These are phyloP conservation scores for Antennarius striatus DNA, from an alignment of 2,113 vertebrate species.

Conservation along the genomic window DNA sequence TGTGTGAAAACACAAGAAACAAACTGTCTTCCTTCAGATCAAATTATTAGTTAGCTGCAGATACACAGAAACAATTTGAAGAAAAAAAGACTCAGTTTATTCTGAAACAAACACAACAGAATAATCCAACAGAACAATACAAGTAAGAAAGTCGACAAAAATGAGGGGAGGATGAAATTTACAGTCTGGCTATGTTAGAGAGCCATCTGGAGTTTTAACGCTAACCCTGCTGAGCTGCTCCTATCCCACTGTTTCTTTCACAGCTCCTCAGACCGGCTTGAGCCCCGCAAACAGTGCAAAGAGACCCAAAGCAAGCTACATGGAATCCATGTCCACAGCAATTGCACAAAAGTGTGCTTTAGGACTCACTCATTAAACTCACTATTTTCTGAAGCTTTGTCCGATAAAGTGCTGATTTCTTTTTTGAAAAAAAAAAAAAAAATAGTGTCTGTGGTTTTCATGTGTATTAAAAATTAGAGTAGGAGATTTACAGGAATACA, in stretches of 20 bases:
- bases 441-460: constrained; percentile 12
- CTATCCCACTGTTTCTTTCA: constrained; percentile 64
- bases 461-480: constrained; percentile 20
- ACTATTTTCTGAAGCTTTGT: constrained; percentile 23
- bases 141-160: constrained; percentile 31
- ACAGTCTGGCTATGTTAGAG: constrained; percentile 63
- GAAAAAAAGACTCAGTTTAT: constrained; percentile 2
- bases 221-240: constrained; percentile 64
- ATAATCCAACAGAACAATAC: constrained; percentile 2
- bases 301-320: constrained; percentile 39
- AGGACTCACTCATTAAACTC: constrained; percentile 35
- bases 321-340: constrained; percentile 33
- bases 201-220: constrained; percentile 75
- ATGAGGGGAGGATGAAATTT: constrained; percentile 27
- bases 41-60: constrained; percentile 32
- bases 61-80: constrained; percentile 9
- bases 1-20: background rate
- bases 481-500: constrained; percentile 11
- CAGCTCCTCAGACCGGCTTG: constrained; percentile 48
- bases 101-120: background rate
- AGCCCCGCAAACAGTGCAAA: constrained; percentile 47
- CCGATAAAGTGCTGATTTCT: background rate
- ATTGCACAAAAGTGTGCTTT: constrained; percentile 19
- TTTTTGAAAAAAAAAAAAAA: background rate
- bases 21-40: constrained; percentile 16